Evolutionary conservation across 2,797 vertebrate genomes (phyloP).

Genomic region (Oryzias sinensis): DNA sequence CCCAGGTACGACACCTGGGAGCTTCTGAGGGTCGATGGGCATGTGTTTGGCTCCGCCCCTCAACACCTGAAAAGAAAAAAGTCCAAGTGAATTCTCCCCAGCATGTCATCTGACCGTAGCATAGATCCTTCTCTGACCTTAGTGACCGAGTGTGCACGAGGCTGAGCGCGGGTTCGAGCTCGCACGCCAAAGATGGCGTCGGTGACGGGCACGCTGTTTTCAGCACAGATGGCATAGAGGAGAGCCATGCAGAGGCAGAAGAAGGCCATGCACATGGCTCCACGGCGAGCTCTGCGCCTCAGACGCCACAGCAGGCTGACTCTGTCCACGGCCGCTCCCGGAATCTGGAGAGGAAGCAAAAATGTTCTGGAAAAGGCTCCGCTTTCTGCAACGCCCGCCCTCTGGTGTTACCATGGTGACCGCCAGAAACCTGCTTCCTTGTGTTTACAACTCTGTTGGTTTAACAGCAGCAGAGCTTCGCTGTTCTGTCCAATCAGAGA

Average conservation of each 20-base stretch:
- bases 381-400: too few relatives aligned
- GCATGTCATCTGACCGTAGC: too few relatives aligned
- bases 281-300: constrained; percentile 76
- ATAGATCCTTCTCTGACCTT: constrained; percentile 58
- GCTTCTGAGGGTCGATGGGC: constrained; percentile 75
- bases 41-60: constrained; percentile 71
- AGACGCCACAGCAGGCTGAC: constrained; percentile 79
- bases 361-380: too few relatives aligned
- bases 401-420: too few relatives aligned
- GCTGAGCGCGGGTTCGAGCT: constrained; percentile 78
- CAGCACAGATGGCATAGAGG: constrained; percentile 80
- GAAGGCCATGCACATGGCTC: constrained; percentile 75
- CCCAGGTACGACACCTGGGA: constrained; percentile 76
- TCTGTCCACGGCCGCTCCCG: constrained; percentile 78
- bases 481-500: too few relatives aligned
- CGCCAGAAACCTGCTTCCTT: too few relatives aligned
- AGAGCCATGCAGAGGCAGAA: constrained; percentile 81
- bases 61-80: constrained; percentile 58
- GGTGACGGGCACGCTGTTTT: constrained; percentile 81
- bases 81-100: background rate
- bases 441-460: too few relatives aligned
- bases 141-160: constrained; percentile 66
- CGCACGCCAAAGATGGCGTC: constrained; percentile 82
- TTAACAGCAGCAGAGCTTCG: too few relatives aligned
- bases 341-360: constrained; percentile 56